These are phyloP conservation scores for Montipora sp. DNA, from an alignment of 64 coral and sea anemone genomes.

Conservation along the genomic window DNA sequence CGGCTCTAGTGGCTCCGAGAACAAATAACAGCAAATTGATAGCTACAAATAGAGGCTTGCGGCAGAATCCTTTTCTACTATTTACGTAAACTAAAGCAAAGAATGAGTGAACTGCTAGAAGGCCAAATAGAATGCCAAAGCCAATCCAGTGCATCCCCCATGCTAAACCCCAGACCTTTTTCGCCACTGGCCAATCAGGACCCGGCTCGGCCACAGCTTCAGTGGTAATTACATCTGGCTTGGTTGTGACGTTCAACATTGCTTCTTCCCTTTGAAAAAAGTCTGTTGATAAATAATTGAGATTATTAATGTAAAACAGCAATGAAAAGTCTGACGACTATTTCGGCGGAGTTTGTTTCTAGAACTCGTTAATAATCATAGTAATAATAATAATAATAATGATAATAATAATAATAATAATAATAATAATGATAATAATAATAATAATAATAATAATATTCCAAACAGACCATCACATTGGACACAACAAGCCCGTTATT, in stretches of 20 bases:
- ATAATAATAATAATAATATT: too few species aligned
- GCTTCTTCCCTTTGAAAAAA: not conserved
- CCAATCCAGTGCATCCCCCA: slow-evolving; percentile 68
- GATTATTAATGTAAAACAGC: too few species aligned
- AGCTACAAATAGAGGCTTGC: slow-evolving; percentile 58
- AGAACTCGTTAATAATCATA: too few species aligned
- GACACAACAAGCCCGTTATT: too few species aligned
- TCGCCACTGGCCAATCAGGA: slow-evolving; percentile 66
- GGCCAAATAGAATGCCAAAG: slow-evolving; percentile 43
- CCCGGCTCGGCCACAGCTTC: slow-evolving; percentile 51
- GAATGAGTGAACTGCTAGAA: slow-evolving; percentile 38
- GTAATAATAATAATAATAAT: too few species aligned
- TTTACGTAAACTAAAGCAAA: not conserved
- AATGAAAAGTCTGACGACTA: too few species aligned
- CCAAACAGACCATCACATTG: too few species aligned
- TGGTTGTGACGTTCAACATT: not conserved
- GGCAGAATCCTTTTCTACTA: slow-evolving; percentile 32
- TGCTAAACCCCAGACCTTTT: slow-evolving; percentile 61
- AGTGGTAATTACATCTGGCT: not conserved
- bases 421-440: too few species aligned
- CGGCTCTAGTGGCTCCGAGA: slow-evolving; percentile 44
- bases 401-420: too few species aligned
- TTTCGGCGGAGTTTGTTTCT: too few species aligned
- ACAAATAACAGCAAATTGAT: slow-evolving; percentile 34
- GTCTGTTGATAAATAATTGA: too few species aligned